A percentile compares a stretch with the other conserved stretches of the same genome.
phyloP scores from a whole-genome alignment of 2,797 vertebrate species.

The Mormyrus proboscirostris region DNA sequence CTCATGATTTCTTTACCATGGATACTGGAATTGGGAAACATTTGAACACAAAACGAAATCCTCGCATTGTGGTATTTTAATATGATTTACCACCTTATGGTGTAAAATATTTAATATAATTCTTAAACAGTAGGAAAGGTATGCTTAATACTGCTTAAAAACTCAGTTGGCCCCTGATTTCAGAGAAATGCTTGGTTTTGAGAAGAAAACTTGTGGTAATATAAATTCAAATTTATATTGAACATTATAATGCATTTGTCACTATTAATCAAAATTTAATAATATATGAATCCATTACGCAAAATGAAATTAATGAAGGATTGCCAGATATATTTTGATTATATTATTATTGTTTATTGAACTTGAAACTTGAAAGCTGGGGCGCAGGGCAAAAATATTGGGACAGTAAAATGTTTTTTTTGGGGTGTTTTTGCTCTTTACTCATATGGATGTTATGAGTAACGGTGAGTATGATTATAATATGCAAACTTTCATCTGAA shows the following conservation, averaged over 20 bases:
- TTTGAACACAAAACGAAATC: background rate
- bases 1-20: background rate
- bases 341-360: background rate
- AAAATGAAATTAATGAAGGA: background rate
- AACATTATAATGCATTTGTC: background rate
- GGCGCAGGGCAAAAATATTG: background rate
- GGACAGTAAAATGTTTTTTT: background rate
- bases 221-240: background rate
- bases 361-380: background rate
- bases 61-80: background rate
- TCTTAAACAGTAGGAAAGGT: background rate
- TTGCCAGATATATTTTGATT: background rate
- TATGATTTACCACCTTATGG: background rate
- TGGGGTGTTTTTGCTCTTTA: background rate
- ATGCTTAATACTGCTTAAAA: background rate
- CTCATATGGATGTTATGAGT: background rate
- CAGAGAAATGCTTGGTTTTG: background rate
- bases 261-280: background rate
- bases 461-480: no score
- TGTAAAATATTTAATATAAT: background rate
- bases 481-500: no score
- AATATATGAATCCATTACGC: background rate
- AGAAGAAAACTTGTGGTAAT: background rate
- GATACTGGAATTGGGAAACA: background rate
- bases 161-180: background rate